phyloP scores from a whole-genome alignment of 1,140 invertebrate species.

The Polyergus mexicanus region DNA sequence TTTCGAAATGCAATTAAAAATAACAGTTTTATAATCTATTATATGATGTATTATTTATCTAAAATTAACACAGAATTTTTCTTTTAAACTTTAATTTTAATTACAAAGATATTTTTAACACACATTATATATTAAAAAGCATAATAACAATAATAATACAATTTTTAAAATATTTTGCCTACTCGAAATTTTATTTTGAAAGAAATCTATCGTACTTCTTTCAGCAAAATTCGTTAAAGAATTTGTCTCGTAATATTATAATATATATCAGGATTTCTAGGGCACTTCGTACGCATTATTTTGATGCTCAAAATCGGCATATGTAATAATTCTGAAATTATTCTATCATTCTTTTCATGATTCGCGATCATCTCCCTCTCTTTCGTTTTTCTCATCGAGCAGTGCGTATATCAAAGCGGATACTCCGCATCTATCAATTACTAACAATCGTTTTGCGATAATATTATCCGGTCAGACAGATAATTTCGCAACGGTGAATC shows the following conservation, averaged over 20 bases:
- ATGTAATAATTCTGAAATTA: background rate
- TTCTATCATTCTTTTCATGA: background rate
- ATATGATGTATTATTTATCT: background rate
- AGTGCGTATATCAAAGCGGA: conserved; percentile 4
- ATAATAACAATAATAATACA: background rate
- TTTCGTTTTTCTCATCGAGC: conserved; percentile 37
- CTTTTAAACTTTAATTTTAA: background rate
- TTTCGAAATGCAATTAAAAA: background rate
- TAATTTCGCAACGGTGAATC: conserved; percentile 38
- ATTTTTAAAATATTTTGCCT: background rate
- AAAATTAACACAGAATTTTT: background rate
- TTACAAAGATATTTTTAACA: background rate
- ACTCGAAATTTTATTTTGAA: background rate
- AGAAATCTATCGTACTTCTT: background rate
- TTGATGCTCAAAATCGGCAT: background rate
- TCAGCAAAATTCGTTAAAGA: background rate
- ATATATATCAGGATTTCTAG: background rate
- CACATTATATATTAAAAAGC: background rate
- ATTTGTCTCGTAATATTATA: background rate
- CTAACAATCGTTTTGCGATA: conserved; percentile 42
- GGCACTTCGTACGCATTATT: background rate
- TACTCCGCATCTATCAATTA: conserved; percentile 36
- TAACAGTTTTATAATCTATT: background rate
- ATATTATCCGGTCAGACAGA: conserved; percentile 19
- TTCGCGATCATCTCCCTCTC: background rate